phyloP scores from a whole-genome alignment of 2,113 vertebrate genomes.

The Sinocyclocheilus anshuiensis region DNA sequence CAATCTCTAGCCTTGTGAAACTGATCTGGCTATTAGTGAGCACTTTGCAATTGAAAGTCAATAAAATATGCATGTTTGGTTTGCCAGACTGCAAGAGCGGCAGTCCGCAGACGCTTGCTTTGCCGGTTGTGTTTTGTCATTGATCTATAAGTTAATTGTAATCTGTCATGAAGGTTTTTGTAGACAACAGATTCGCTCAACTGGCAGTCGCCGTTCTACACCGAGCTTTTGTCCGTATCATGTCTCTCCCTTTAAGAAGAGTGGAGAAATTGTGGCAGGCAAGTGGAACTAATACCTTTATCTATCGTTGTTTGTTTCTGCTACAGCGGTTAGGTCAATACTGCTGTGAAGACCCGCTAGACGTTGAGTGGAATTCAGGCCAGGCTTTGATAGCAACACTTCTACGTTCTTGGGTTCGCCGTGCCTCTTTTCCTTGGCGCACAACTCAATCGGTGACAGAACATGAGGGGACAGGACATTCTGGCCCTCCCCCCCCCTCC shows the following conservation, averaged over 20 bases:
- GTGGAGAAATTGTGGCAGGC: constrained; percentile 35
- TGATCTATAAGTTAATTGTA: constrained; percentile 11
- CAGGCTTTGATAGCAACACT: constrained; percentile 29
- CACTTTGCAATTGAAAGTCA: constrained; percentile 23
- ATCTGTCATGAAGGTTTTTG: neutral
- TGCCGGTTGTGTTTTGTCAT: neutral
- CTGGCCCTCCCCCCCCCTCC: neutral
- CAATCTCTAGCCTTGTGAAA: neutral
- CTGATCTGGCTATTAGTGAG: neutral
- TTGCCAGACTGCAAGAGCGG: neutral
- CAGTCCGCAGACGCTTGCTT: neutral
- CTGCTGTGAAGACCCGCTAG: constrained; percentile 39
- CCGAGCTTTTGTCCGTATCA: neutral
- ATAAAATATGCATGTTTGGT: constrained; percentile 25
- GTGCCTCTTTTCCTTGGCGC: constrained; percentile 1
- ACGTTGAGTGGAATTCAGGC: constrained; percentile 40
- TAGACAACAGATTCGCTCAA: neutral
- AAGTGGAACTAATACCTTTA: constrained; percentile 54
- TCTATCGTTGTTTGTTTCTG: constrained; percentile 53
- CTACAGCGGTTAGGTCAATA: constrained; percentile 54
- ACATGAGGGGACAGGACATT: constrained; percentile 8
- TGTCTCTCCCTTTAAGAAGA: constrained; percentile 25
- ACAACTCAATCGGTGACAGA: constrained; percentile 8
- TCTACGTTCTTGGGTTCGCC: neutral
- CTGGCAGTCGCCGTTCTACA: neutral